Percentiles rank a stretch among this genome's conserved stretches.
These are phyloP conservation scores for Vidua macroura DNA, from an alignment of 2,113 vertebrate species.

Conservation along the genomic window DNA sequence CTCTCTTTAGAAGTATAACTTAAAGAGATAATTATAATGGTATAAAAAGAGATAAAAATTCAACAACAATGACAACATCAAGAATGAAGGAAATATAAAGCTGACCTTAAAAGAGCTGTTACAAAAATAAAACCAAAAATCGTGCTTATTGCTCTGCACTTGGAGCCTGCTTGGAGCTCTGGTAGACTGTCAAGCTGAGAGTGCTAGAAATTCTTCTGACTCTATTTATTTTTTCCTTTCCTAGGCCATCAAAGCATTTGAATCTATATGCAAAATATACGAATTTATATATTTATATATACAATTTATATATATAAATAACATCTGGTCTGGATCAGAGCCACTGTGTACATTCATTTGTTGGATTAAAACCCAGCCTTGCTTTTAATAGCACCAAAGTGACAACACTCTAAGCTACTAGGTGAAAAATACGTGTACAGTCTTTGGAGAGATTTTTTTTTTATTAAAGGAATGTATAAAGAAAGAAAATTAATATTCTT, in stretches of 20 bases:
- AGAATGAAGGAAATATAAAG: background rate
- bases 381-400: background rate
- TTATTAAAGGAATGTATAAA: background rate
- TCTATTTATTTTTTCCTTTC: background rate
- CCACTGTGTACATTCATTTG: background rate
- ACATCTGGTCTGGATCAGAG: background rate
- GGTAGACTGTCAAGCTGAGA: background rate
- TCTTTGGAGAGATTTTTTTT: background rate
- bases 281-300: background rate
- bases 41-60: background rate
- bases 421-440: background rate
- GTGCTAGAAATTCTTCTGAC: background rate
- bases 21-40: background rate
- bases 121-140: background rate
- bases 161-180: background rate
- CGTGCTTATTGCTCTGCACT: rapidly evolving
- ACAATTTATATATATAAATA: background rate
- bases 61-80: background rate
- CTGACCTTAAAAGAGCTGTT: background rate
- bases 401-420: background rate
- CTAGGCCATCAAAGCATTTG: background rate
- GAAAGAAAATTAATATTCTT: background rate
- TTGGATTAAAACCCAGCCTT: background rate
- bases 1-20: background rate
- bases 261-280: background rate